Evolutionary conservation across 2,888 invertebrate species (phyloP).

Genomic region (Heteromurus nitidus): DNA sequence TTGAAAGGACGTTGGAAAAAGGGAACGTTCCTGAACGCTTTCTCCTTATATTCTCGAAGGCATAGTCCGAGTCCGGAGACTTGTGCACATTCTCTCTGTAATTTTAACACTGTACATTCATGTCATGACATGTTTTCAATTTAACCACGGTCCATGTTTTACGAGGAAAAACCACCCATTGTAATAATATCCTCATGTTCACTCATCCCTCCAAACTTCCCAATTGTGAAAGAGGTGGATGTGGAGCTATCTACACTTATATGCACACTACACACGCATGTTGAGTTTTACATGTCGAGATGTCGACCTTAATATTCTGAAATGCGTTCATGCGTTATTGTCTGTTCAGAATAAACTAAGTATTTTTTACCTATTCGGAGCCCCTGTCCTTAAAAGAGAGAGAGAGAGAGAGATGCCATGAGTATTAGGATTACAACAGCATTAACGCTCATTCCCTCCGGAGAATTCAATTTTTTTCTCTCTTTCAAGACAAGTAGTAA

Average conservation of each 20-base stretch:
- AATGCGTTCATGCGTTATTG: no score
- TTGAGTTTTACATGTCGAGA: background rate
- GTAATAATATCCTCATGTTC: background rate
- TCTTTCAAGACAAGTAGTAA: conserved; percentile 40
- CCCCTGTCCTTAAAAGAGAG: no score
- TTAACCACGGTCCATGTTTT: conserved; percentile 25
- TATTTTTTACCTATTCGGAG: no score
- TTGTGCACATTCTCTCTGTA: no score
- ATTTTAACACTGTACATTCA: conserved; percentile 38
- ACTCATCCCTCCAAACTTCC: background rate
- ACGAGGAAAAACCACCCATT: conserved; percentile 40
- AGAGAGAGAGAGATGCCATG: no score
- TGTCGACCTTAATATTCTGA: background rate
- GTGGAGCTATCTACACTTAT: no score
- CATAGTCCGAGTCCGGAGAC: no score
- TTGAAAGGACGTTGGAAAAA: background rate
- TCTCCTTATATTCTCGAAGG: no score
- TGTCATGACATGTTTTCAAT: conserved; percentile 31
- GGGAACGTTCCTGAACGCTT: background rate
- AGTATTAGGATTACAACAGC: conserved; percentile 53
- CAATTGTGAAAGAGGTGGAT: conserved; percentile 2
- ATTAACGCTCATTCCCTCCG: conserved; percentile 39
- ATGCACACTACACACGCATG: no score
- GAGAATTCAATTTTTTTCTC: conserved; percentile 26
- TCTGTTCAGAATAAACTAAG: no score